Base-by-base conservation (phyloP, 2,113 vertebrate species). In the Loxodonta africana region DNA sequence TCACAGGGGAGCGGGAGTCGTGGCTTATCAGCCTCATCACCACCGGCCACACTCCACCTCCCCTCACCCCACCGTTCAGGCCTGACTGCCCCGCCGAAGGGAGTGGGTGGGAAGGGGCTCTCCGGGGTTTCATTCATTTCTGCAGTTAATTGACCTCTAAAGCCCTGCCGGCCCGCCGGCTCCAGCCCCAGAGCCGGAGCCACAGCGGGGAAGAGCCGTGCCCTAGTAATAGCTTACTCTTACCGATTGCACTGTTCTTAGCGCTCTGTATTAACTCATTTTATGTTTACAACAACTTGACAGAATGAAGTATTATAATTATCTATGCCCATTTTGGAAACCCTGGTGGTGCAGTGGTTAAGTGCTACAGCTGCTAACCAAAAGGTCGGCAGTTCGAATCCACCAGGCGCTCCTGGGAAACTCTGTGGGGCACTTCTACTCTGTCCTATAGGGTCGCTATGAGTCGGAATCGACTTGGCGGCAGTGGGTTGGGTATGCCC, bases 1-100 rank as follows among this genome's bases (percentile, higher is more conserved):
- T 94, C 96, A 57, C 57, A 23, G 41, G n/a, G 53, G 53, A 88
- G 26, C 1, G 0, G 30, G 73, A 93, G 67, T 86, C 67, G 5
- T 93, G 95, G 74, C 69, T 97, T 97, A 97, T 97, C 95, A 65
- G 33, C 25, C 26, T 51, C 65, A 97, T 97, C 95, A 0, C 73
- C 25, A 4, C 20, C 17, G 0, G 69, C 88, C 81, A 80, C 85
- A 4, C 74, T 81, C 84, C 88, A 88, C 60, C 91, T 95, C 41
- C 82, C 67, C 21, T 44, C 76, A 44, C 2, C 77, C 30, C 8
- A 6, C 5, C 0, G 60, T 73, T 86, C 60, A 77, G n/a, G 71
- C 90, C 41, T 26, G 51, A 26, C 65, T 87, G 80, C 86, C 62
- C 85, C 1, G 76, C 93, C 51, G 26, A 17, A 30, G 51, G 87